phyloP scores from a whole-genome alignment of 2,113 vertebrate genomes.

The Pimephales promelas region DNA sequence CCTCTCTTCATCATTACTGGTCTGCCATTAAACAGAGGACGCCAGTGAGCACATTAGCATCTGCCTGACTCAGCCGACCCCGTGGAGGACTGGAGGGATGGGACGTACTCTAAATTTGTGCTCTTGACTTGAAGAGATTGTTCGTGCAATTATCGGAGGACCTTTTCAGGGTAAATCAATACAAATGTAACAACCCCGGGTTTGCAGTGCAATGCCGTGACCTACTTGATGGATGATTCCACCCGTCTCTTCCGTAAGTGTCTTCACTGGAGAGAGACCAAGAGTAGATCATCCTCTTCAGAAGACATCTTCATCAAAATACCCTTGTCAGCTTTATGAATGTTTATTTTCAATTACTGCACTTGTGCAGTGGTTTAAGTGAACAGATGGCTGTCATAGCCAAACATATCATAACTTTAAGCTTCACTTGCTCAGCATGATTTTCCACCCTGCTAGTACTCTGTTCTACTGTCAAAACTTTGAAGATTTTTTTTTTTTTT shows the following conservation, averaged over 20 bases:
- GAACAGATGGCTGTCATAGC: slow-evolving; percentile 47
- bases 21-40: slow-evolving; percentile 31
- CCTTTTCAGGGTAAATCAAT: slow-evolving; percentile 65
- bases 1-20: slow-evolving; percentile 32
- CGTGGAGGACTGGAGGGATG: not conserved
- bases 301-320: slow-evolving; percentile 31
- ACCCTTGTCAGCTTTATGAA: slow-evolving; percentile 47
- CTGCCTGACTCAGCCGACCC: slow-evolving; percentile 10
- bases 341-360: slow-evolving; percentile 51
- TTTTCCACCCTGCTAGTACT: not conserved
- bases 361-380: slow-evolving; percentile 46
- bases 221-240: slow-evolving; percentile 48
- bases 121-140: slow-evolving; percentile 69
- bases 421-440: slow-evolving; percentile 35
- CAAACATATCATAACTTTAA: slow-evolving; percentile 45
- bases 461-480: slow-evolving; percentile 2
- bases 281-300: slow-evolving; percentile 45
- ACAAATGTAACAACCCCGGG: slow-evolving; percentile 62
- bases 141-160: slow-evolving; percentile 64
- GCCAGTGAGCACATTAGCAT: slow-evolving; percentile 37
- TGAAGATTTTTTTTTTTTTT: not conserved
- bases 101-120: slow-evolving; percentile 58
- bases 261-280: slow-evolving; percentile 40
- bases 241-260: slow-evolving; percentile 26
- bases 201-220: slow-evolving; percentile 47